Base-by-base conservation (phyloP, 1,140 invertebrate species). In the Microplitis mediator region DNA sequence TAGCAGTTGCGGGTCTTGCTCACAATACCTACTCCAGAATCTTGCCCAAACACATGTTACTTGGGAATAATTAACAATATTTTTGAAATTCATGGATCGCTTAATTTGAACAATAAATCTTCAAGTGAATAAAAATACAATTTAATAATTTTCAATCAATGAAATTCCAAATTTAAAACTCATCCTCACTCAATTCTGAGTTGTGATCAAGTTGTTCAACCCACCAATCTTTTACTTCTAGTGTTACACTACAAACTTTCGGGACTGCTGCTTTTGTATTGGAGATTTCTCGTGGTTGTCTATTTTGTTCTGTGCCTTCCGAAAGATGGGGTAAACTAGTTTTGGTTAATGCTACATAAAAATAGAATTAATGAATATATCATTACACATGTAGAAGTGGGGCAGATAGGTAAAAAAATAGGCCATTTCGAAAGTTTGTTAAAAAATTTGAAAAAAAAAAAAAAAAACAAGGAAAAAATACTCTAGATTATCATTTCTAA, bases 201-300 rank as follows among this genome's bases (percentile, higher is more conserved):
- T 87, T 87, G 52, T 87, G 89, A 11, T 87, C 84, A 9, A 92
- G 83, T 81, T 92, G 91, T 73, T 92, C 90, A 65, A 88, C 85
- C 91, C 91, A 91, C 91, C 91, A 91, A 76, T 91, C 90, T 52
- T 88, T 87, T 34, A 91, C 90, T 78, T 91, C 91, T 63, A 88
- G 77, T 71, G 89, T 87, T 3, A 89, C 85, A 74, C 85, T 90
- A 0, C 87, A 83, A 31, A 89, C 82, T 82, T 90, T 90, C 61
- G 89, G 88, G 16, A 86, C 83, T 14, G 80, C 69, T 34, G 80
- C 71, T 76, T 87, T 88, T 23, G 82, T 79, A 54, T 75, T 79
- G 13, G 81, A 71, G 4, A 71, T 75, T 72, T 88, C 86, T 75
- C 83, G 78, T 11, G 79, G 80, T 65, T 82, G 81, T 56, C 83